phyloP scores from a whole-genome alignment of 2,113 vertebrate genomes.

The Coryphaenoides rupestris region DNA sequence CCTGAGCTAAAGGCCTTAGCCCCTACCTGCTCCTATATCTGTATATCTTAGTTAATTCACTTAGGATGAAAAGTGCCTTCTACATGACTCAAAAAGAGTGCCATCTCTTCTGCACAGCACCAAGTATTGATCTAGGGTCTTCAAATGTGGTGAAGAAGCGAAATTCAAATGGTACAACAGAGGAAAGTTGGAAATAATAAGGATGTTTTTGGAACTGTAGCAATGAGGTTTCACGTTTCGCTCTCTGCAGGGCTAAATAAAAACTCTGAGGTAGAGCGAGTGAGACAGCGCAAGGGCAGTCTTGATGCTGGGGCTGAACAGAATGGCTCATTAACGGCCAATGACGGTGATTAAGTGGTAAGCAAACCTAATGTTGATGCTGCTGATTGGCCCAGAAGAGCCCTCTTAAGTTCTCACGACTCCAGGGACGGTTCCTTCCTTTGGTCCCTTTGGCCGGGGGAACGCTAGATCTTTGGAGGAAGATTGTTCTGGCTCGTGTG shows the following conservation, averaged over 20 bases:
- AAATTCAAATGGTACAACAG: background rate
- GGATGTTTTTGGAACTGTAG: background rate
- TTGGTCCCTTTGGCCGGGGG: constrained; percentile 31
- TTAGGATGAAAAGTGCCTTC: too few relatives aligned
- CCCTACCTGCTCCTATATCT: too few relatives aligned
- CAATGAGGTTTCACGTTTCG: background rate
- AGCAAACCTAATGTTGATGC: constrained; percentile 33
- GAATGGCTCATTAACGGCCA: constrained; percentile 27
- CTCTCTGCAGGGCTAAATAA: background rate
- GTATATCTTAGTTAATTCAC: too few relatives aligned
- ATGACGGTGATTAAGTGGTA: constrained; percentile 26
- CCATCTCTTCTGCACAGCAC: too few relatives aligned
- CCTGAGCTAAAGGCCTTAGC: too few relatives aligned
- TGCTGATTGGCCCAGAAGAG: constrained; percentile 19
- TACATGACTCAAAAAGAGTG: too few relatives aligned
- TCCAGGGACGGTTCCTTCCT: background rate
- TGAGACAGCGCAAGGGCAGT: background rate
- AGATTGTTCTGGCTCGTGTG: constrained; percentile 29
- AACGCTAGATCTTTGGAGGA: constrained; percentile 38
- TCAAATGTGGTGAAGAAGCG: background rate
- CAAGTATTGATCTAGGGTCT: background rate
- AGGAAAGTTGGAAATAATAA: background rate
- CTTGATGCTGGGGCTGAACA: constrained; percentile 3
- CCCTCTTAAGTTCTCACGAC: constrained; percentile 30
- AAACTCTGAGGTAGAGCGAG: too few relatives aligned